Conservation (phyloP, 2,113 vertebrate genomes). For the Canis aureus region DNA sequence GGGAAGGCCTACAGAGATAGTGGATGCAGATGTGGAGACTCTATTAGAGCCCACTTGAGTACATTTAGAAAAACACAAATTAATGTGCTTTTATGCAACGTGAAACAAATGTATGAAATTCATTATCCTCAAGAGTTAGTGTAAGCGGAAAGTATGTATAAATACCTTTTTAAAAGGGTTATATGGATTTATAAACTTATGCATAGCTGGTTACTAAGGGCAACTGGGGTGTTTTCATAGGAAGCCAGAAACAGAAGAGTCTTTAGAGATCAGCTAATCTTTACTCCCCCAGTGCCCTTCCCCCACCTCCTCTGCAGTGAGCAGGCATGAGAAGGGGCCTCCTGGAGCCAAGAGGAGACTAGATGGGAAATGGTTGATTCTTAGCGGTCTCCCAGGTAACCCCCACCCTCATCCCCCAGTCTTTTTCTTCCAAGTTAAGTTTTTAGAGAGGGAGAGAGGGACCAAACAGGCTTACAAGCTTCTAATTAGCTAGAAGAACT, state of each 20-base stretch:
- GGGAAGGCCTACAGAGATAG: neutral
- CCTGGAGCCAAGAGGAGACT: neutral
- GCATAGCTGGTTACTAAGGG: constrained; percentile 81
- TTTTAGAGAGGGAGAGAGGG: constrained; percentile 15
- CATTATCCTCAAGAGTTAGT: constrained; percentile 69
- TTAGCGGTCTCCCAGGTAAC: neutral
- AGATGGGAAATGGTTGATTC: constrained; percentile 30
- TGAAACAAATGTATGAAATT: constrained; percentile 69
- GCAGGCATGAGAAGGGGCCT: neutral
- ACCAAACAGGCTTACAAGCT: neutral
- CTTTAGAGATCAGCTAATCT: constrained; percentile 67
- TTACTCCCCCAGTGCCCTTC: neutral
- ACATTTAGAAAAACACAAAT: constrained; percentile 68
- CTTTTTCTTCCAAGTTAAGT: constrained; percentile 36
- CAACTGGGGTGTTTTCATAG: constrained; percentile 76
- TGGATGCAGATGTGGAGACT: constrained; percentile 51
- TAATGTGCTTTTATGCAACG: constrained; percentile 72
- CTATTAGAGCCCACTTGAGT: constrained; percentile 36
- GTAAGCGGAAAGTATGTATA: constrained; percentile 71
- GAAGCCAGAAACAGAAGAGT: constrained; percentile 63
- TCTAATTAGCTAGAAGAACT: constrained; percentile 21
- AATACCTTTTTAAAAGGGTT: constrained; percentile 73
- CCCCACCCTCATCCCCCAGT: neutral
- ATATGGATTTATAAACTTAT: constrained; percentile 78
- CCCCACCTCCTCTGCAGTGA: constrained; percentile 34